Evolutionary conservation across 2,888 invertebrate species (phyloP).

Genomic region (Noctua pronuba): DNA sequence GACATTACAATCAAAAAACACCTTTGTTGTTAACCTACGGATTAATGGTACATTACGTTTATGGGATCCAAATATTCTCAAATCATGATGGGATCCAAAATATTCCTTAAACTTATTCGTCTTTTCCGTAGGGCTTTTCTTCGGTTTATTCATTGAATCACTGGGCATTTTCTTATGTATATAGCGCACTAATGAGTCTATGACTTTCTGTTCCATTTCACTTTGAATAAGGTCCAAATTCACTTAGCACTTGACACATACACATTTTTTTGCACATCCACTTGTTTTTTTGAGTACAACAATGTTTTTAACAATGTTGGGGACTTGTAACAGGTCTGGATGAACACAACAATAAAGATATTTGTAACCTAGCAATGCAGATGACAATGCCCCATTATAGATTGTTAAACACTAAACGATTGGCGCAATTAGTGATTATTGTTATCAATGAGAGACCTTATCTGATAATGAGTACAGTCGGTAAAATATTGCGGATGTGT

Average conservation of each 20-base stretch:
- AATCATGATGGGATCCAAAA: conserved; percentile 79
- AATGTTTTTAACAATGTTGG: neutral
- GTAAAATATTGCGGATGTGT: conserved; percentile 36
- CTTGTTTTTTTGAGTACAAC: neutral
- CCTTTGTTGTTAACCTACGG: neutral
- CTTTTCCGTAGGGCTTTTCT: conserved; percentile 80
- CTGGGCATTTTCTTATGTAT: conserved; percentile 48
- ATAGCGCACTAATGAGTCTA: conserved; percentile 60
- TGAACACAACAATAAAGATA: conserved; percentile 28
- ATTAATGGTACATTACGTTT: conserved; percentile 70
- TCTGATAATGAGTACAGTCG: conserved; percentile 58
- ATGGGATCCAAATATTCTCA: conserved; percentile 58
- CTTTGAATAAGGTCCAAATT: conserved; percentile 30
- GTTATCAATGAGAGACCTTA: conserved; percentile 60
- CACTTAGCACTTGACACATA: conserved; percentile 33
- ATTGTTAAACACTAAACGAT: conserved; percentile 51
- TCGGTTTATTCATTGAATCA: conserved; percentile 65
- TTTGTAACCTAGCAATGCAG: conserved; percentile 24
- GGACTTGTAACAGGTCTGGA: neutral
- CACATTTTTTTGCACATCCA: conserved; percentile 11
- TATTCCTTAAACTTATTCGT: conserved; percentile 75
- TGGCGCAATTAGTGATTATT: conserved; percentile 62
- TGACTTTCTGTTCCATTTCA: conserved; percentile 69
- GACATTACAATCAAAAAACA: neutral
- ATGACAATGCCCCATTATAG: conserved; percentile 43